phyloP scores from a whole-genome alignment of 2,888 invertebrate genomes.

The Platycheirus albimanus region DNA sequence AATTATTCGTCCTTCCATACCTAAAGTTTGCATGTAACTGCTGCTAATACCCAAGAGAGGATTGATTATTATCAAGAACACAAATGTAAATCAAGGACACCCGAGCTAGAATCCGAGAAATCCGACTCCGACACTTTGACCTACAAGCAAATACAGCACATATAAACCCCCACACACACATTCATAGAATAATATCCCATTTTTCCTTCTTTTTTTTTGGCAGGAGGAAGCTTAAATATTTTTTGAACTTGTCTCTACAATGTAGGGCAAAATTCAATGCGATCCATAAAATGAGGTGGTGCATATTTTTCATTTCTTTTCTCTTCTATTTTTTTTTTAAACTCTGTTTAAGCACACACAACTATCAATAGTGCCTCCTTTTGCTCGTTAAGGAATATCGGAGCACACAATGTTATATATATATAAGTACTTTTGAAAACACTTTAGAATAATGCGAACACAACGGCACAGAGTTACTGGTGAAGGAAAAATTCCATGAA shows the following conservation, averaged over 20 bases:
- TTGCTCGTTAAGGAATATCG: constrained; percentile 2
- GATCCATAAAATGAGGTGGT: constrained; percentile 8
- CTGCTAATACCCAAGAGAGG: constrained; percentile 31
- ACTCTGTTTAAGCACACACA: constrained; percentile 20
- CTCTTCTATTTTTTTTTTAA: constrained; percentile 8
- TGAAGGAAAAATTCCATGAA: constrained; percentile 24
- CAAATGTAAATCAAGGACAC: constrained; percentile 69
- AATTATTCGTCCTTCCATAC: constrained; percentile 14
- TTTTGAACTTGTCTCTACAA: constrained; percentile 29
- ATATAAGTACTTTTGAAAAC: constrained; percentile 28
- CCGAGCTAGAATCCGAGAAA: neutral
- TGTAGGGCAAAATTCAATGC: constrained; percentile 19
- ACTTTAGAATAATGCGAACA: constrained; percentile 20
- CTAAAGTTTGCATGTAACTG: constrained; percentile 41
- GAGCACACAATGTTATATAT: constrained; percentile 29
- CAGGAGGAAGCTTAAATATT: constrained; percentile 18
- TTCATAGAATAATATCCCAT: neutral
- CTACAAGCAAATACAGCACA: constrained; percentile 41
- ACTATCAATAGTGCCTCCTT: neutral
- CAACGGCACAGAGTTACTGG: neutral
- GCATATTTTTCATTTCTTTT: neutral
- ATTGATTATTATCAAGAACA: constrained; percentile 60
- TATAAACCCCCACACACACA: neutral
- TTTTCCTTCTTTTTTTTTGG: neutral
- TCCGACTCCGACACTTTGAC: constrained; percentile 28